Evolutionary conservation across 2,113 vertebrate genomes (phyloP).

Genomic region (Phalacrocorax brasilianus): DNA sequence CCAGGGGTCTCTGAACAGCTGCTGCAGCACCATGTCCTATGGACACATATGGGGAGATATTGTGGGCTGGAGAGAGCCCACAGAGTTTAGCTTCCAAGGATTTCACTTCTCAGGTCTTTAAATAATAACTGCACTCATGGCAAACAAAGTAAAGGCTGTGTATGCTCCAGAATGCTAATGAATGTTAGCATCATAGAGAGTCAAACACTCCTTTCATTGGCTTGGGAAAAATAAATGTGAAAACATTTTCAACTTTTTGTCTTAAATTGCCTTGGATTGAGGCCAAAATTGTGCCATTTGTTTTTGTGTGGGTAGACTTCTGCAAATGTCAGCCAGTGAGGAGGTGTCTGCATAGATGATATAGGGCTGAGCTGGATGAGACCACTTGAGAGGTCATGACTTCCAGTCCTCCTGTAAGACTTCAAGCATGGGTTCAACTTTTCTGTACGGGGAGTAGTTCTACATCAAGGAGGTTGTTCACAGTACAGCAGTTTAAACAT

Average conservation of each 20-base stretch:
- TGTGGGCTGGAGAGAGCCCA: neutral
- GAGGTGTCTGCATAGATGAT: neutral
- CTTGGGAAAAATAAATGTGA: neutral
- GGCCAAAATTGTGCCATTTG: constrained; percentile 4
- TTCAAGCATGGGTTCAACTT: neutral
- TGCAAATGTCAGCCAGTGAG: neutral
- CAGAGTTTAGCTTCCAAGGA: neutral
- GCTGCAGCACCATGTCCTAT: accelerated
- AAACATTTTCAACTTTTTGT: neutral
- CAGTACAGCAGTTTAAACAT: neutral
- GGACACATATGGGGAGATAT: accelerated
- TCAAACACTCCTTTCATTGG: neutral
- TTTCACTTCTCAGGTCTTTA: neutral
- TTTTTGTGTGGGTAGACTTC: constrained; percentile 10
- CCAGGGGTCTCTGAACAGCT: neutral
- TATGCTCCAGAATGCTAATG: neutral
- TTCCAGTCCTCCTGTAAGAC: neutral
- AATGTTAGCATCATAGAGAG: neutral
- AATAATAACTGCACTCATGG: neutral
- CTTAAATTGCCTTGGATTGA: neutral
- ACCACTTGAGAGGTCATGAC: neutral
- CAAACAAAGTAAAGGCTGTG: neutral
- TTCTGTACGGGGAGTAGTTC: neutral
- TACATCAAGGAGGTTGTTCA: neutral
- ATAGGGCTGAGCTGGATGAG: neutral